Percentiles rank a stretch among this genome's conserved stretches.
These are phyloP conservation scores for Thinocorus orbignyianus DNA, from an alignment of 2,113 vertebrate species.

Conservation along the genomic window DNA sequence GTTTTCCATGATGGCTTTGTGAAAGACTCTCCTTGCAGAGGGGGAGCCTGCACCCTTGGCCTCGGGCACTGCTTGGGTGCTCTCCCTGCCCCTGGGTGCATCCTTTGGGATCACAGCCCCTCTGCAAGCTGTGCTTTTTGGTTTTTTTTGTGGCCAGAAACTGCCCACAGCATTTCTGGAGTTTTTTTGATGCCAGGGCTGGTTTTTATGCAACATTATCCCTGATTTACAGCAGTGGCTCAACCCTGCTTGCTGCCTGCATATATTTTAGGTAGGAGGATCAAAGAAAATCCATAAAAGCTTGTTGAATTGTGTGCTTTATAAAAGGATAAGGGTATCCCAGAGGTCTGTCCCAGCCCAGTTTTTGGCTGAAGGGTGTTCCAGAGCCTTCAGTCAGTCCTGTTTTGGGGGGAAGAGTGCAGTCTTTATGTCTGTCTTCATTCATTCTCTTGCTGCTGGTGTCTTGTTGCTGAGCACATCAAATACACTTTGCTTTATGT, in stretches of 20 bases:
- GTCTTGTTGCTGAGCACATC: not conserved
- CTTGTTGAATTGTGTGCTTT: not conserved
- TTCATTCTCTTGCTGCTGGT: not conserved
- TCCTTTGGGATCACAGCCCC: not conserved
- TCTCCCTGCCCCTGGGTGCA: not conserved
- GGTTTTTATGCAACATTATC: not conserved
- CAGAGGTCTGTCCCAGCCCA: not conserved
- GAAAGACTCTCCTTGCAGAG: fast-evolving
- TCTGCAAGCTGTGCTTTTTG: not conserved
- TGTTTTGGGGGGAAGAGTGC: not conserved
- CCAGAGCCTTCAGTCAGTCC: not conserved
- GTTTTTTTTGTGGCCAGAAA: not conserved
- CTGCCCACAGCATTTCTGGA: not conserved
- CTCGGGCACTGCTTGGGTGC: not conserved
- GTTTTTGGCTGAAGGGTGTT: not conserved
- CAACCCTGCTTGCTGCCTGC: not conserved
- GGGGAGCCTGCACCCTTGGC: fast-evolving
- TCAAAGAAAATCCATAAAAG: not conserved
- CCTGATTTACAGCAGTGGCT: not conserved
- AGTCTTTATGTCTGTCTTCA: not conserved
- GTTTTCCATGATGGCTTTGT: not conserved
- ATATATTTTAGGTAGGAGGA: conserved; percentile 9
- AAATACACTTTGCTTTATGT: not conserved
- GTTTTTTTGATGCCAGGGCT: not conserved
- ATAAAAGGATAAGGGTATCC: not conserved